Evolutionary conservation across 37 sponge, comb jelly and placozoan species (phyloP).

Genomic region (Corticium candelabrum): DNA sequence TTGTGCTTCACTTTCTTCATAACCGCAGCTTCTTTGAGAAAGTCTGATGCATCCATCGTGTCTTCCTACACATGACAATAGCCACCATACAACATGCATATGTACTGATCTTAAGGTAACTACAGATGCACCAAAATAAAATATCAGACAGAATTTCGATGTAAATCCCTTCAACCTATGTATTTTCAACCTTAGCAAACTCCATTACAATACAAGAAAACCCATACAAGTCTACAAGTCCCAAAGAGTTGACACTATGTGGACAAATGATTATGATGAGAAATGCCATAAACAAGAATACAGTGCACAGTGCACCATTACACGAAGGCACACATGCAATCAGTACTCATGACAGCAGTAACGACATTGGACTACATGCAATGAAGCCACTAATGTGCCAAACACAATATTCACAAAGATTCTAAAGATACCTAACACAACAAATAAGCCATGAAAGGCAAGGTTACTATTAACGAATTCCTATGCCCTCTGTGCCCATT

Average conservation of each 20-base stretch:
- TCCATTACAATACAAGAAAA: no score
- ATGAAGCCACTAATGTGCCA: no score
- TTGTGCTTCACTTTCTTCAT: conserved; percentile 88
- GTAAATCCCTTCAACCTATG: not conserved
- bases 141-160: not conserved
- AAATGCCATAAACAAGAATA: not conserved
- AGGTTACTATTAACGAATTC: no score
- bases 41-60: conserved; percentile 84
- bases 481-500: no score
- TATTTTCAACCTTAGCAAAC: not conserved
- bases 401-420: no score
- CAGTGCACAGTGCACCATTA: not conserved
- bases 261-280: not conserved
- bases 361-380: no score
- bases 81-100: not conserved
- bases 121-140: not conserved
- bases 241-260: no score
- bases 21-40: conserved; percentile 89
- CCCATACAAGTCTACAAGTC: no score
- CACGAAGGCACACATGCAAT: not conserved
- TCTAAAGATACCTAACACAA: no score
- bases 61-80: conserved; percentile 60
- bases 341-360: not conserved
- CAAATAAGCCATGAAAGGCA: no score
- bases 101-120: not conserved